phyloP scores from a whole-genome alignment of 2,888 invertebrate species.

The Drosophila colorata region DNA sequence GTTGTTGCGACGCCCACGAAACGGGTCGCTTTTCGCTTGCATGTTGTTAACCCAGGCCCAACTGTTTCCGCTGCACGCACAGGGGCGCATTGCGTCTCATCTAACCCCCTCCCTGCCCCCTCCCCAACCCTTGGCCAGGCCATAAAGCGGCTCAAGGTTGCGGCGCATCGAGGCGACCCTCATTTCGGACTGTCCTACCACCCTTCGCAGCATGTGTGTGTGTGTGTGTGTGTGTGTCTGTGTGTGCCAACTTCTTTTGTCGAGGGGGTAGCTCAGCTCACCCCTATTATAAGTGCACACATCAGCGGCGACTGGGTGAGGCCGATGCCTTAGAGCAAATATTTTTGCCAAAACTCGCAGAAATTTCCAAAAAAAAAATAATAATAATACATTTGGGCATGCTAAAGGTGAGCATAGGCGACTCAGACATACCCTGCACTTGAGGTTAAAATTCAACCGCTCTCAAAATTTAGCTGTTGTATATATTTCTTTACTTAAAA shows the following conservation, averaged over 20 bases:
- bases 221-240: neutral
- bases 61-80: constrained; percentile 37
- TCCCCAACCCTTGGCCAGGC: neutral
- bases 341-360: constrained; percentile 32
- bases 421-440: neutral
- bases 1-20: constrained; percentile 14
- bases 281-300: constrained; percentile 25
- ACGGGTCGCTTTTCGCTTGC: constrained; percentile 14
- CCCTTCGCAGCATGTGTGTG: constrained; percentile 4
- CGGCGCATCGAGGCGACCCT: constrained; percentile 49
- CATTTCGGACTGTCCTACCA: constrained; percentile 20
- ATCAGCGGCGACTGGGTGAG: constrained; percentile 26
- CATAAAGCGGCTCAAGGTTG: constrained; percentile 29
- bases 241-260: neutral
- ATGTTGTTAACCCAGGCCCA: constrained; percentile 59
- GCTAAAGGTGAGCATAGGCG: neutral
- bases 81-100: constrained; percentile 7
- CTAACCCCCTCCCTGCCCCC: neutral
- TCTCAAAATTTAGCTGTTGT: no score
- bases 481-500: no score
- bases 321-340: constrained; percentile 1
- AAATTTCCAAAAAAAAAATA: constrained; percentile 16
- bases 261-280: constrained; percentile 32
- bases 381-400: neutral
- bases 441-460: no score